Conservation (phyloP, 2,113 vertebrate genomes). For the Motacilla alba region DNA sequence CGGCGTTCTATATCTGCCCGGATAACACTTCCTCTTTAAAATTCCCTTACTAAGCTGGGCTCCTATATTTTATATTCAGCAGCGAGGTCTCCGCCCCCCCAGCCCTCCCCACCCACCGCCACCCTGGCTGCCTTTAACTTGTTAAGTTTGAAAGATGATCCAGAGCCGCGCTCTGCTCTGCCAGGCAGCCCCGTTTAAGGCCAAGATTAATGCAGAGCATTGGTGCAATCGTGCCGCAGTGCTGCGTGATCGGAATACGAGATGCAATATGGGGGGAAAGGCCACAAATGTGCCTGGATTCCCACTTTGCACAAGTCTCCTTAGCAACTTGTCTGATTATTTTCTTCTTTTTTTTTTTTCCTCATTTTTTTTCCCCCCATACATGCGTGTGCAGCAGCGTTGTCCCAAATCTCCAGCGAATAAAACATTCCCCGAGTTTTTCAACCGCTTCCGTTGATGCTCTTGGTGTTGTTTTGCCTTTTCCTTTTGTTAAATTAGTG, state of each 20-base stretch:
- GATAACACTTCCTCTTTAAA: slow-evolving; percentile 27
- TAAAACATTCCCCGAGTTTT: slow-evolving; percentile 40
- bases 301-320: slow-evolving; percentile 78
- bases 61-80: slow-evolving; percentile 49
- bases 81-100: not conserved
- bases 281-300: slow-evolving; percentile 71
- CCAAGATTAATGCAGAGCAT: slow-evolving; percentile 86
- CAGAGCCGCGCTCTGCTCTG: slow-evolving; percentile 54
- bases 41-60: slow-evolving; percentile 42
- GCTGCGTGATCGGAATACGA: slow-evolving; percentile 88
- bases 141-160: slow-evolving; percentile 77
- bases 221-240: slow-evolving; percentile 86
- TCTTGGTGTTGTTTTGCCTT: not conserved
- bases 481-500: slow-evolving; percentile 17
- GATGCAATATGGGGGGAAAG: slow-evolving; percentile 73
- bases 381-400: not conserved
- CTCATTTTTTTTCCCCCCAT: not conserved
- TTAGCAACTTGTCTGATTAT: slow-evolving; percentile 78
- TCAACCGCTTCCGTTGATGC: not conserved
- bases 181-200: slow-evolving; percentile 80
- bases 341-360: slow-evolving; percentile 39
- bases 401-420: slow-evolving; percentile 51
- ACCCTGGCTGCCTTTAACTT: slow-evolving; percentile 44
- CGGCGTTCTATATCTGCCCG: not conserved
- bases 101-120: not conserved